Conservation (phyloP, 1,140 invertebrate genomes). For the Pectinophora gossypiella region DNA sequence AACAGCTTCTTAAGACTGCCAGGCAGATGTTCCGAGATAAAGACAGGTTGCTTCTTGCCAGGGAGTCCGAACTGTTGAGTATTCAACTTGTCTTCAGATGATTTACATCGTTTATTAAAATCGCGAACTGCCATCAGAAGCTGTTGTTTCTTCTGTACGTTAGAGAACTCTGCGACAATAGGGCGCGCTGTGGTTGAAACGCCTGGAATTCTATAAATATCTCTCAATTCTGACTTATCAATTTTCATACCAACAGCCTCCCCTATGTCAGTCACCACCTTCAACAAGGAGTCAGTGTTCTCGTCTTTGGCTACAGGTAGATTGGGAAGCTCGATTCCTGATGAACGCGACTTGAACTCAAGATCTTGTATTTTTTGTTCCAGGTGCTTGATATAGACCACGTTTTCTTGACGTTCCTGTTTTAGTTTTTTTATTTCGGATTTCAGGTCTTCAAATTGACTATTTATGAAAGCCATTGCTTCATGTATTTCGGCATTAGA, state of each 20-base stretch:
- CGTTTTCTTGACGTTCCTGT: not conserved
- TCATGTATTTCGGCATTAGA: too few relatives aligned
- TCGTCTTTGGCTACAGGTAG: not conserved
- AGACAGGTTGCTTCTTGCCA: not conserved
- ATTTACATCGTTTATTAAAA: not conserved
- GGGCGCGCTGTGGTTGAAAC: not conserved
- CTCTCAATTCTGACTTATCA: not conserved
- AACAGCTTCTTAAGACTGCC: not conserved
- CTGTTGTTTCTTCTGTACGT: not conserved
- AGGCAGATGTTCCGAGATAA: not conserved
- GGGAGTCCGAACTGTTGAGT: not conserved
- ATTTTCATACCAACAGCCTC: not conserved
- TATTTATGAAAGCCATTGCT: not conserved
- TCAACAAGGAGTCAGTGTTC: not conserved
- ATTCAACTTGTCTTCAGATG: too few relatives aligned
- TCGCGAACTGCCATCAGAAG: not conserved
- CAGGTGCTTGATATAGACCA: not conserved
- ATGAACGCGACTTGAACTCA: not conserved
- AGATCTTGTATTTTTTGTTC: not conserved
- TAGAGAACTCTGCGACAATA: not conserved
- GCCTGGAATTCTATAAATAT: not conserved
- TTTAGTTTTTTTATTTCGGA: not conserved
- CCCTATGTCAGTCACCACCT: not conserved
- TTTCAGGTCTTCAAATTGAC: not conserved
- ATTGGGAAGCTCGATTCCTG: not conserved